phyloP scores from a whole-genome alignment of 2,113 vertebrate species.

The Lepidothrix coronata region DNA sequence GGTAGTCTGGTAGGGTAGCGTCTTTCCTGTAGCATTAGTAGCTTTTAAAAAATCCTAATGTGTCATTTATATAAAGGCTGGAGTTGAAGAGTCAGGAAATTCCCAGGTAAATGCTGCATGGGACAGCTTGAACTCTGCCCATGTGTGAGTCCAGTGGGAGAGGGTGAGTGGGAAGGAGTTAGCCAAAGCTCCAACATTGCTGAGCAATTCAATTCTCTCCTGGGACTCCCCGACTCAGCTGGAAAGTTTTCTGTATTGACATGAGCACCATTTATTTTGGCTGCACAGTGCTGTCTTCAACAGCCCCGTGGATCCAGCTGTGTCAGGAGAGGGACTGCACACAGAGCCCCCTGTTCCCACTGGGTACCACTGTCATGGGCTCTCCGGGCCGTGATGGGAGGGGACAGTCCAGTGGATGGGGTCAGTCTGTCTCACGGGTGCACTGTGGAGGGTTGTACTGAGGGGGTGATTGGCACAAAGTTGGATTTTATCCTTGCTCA shows the following conservation, averaged over 20 bases:
- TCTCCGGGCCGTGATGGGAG: not conserved
- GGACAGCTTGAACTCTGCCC: conserved; percentile 8
- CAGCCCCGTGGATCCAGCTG: not conserved
- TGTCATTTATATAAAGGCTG: not conserved
- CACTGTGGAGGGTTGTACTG: not conserved
- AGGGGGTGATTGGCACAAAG: not conserved
- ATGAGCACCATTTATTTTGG: conserved; percentile 30
- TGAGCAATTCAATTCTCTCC: not conserved
- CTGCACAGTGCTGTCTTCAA: not conserved
- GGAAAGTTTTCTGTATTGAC: conserved; percentile 28
- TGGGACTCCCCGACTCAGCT: not conserved
- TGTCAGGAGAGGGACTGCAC: not conserved
- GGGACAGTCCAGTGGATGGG: not conserved
- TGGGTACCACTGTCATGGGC: not conserved
- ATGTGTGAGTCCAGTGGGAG: rapidly evolving
- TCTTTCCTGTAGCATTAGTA: not conserved
- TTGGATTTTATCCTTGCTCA: not conserved
- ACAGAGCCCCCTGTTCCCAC: rapidly evolving
- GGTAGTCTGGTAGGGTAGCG: not conserved
- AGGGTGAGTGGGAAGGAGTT: not conserved
- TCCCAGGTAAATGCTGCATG: not conserved
- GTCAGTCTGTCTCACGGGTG: not conserved
- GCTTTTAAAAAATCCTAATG: not conserved
- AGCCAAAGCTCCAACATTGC: not conserved
- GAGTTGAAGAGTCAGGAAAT: not conserved